Conservation (phyloP, 2,888 invertebrate species). For the Rhingia rostrata region DNA sequence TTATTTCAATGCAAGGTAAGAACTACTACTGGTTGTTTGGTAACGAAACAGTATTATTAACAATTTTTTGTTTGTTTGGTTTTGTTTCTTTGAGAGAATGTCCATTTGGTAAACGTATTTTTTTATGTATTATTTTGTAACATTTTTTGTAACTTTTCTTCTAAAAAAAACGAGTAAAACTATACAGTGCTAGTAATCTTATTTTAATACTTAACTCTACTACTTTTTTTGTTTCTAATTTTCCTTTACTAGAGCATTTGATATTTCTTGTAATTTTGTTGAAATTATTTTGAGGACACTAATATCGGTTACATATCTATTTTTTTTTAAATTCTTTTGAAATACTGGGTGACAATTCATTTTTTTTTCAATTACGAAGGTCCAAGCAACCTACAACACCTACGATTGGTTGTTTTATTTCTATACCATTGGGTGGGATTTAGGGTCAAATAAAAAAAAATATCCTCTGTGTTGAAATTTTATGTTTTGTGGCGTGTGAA, state of each 20-base stretch:
- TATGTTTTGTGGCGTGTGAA: slow-evolving; percentile 82
- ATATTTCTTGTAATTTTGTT: slow-evolving; percentile 39
- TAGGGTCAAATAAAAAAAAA: slow-evolving; percentile 45
- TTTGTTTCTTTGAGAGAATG: slow-evolving; percentile 65
- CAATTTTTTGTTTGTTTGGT: slow-evolving; percentile 27
- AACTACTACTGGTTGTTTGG: slow-evolving; percentile 81
- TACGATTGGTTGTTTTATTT: slow-evolving; percentile 55
- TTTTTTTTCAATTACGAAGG: slow-evolving; percentile 10
- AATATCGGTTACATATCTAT: slow-evolving; percentile 32
- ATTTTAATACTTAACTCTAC: slow-evolving; percentile 30
- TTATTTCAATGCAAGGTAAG: slow-evolving; percentile 99
- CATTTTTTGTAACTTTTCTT: slow-evolving; percentile 39
- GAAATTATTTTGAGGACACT: slow-evolving; percentile 19
- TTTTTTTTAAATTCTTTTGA: background rate
- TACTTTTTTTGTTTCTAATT: slow-evolving; percentile 39
- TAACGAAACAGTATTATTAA: slow-evolving; percentile 74
- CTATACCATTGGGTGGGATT: slow-evolving; percentile 54
- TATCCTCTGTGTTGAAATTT: slow-evolving; percentile 81
- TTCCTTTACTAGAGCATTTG: slow-evolving; percentile 61
- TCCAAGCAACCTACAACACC: slow-evolving; percentile 65
- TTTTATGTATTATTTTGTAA: slow-evolving; percentile 19
- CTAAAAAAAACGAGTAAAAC: slow-evolving; percentile 26
- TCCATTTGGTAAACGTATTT: slow-evolving; percentile 56
- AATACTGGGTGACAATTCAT: slow-evolving; percentile 27
- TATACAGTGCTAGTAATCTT: slow-evolving; percentile 42